These are phyloP conservation scores for Conopomorpha cramerella DNA, from an alignment of 1,140 invertebrate genomes.

Conservation along the genomic window DNA sequence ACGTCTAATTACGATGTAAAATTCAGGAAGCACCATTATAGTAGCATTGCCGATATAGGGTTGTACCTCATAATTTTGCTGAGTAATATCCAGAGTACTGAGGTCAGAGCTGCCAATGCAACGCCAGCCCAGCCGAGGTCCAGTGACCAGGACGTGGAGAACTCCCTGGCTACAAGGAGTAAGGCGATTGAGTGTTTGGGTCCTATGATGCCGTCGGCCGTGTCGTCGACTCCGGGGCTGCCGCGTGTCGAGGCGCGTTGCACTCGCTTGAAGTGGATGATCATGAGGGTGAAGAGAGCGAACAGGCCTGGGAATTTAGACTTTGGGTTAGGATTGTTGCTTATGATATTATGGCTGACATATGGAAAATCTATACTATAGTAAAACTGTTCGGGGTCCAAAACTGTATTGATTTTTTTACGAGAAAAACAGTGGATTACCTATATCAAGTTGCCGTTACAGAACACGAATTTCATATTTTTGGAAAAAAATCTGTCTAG, in stretches of 20 bases:
- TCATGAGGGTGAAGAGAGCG: conserved; percentile 85
- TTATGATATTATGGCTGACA: too few species aligned
- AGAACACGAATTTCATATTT: too few species aligned
- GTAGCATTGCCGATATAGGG: conserved; percentile 74
- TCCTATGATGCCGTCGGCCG: conserved; percentile 72
- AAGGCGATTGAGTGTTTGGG: conserved; percentile 38
- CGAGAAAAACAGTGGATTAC: too few species aligned
- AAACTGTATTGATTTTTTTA: too few species aligned
- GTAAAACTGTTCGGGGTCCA: too few species aligned
- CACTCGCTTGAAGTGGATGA: conserved; percentile 85
- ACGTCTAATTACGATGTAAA: too few species aligned
- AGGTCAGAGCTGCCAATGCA: conserved; percentile 75
- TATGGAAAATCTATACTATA: too few species aligned
- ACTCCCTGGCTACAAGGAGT: conserved; percentile 68
- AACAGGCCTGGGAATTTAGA: conserved; percentile 83
- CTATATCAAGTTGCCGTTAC: too few species aligned
- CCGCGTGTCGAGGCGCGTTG: conserved; percentile 65
- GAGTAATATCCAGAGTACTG: conserved; percentile 82
- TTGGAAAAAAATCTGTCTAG: too few species aligned
- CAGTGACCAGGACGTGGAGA: conserved; percentile 80
- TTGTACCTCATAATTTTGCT: conserved; percentile 90
- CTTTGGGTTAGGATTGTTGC: too few species aligned
- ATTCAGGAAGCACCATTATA: too few species aligned
- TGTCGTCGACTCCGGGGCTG: conserved; percentile 60
- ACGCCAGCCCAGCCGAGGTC: conserved; percentile 84